Evolutionary conservation across 2,113 vertebrate species (phyloP).

Genomic region (Rafetus swinhoei): DNA sequence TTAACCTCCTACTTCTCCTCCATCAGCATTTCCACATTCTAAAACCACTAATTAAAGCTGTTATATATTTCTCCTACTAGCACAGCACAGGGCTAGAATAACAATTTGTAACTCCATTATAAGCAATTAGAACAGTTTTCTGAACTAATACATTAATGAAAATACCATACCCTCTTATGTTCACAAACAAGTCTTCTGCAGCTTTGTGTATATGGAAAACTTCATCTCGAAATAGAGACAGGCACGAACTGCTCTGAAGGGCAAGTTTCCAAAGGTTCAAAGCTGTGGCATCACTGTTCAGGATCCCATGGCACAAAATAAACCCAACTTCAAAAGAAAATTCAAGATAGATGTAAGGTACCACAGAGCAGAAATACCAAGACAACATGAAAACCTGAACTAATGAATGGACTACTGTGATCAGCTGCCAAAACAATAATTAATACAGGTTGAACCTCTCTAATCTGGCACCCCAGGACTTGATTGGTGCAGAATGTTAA

Average conservation of each 20-base stretch:
- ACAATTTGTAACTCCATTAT: neutral
- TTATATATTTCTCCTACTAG: neutral
- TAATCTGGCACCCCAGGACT: too few relatives aligned
- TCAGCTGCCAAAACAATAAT: neutral
- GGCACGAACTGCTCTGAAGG: conserved; percentile 97
- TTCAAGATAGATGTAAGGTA: conserved; percentile 15
- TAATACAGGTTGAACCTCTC: neutral
- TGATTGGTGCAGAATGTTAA: too few relatives aligned
- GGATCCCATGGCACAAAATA: conserved; percentile 94
- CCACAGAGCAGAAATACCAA: conserved; percentile 1
- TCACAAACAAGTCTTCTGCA: conserved; percentile 97
- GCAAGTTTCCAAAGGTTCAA: conserved; percentile 97
- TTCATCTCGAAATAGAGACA: conserved; percentile 96
- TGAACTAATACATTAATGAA: neutral
- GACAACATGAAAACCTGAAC: conserved; percentile 11
- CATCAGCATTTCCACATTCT: neutral
- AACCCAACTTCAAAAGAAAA: conserved; percentile 89
- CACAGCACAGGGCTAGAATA: neutral
- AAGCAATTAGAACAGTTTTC: neutral
- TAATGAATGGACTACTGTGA: neutral
- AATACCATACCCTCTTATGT: conserved; percentile 91
- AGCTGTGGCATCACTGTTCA: conserved; percentile 93
- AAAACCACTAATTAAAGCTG: neutral
- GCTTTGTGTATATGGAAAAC: conserved; percentile 99
- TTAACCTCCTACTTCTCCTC: neutral